Base-by-base conservation (phyloP, 2,797 vertebrate species). In the Emys orbicularis region DNA sequence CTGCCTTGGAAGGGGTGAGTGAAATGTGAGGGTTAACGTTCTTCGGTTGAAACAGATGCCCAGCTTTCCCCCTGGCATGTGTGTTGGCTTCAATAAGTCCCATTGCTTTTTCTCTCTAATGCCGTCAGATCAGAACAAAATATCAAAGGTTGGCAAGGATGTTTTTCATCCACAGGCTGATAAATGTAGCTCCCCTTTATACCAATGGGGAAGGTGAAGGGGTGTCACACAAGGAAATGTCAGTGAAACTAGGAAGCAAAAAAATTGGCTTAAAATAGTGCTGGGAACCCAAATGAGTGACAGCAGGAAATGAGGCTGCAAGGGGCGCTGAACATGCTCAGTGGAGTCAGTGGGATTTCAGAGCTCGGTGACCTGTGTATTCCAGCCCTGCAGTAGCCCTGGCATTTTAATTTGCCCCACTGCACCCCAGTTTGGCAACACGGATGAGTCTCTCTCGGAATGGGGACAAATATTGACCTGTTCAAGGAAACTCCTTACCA, bases 1-100 rank as follows among this genome's bases (percentile, higher is more conserved):
- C 96, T 47, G 91, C 89, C 1, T 79, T 98, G 54, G 98, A 98
- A 95, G 92, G 95, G 94, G 98, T 99, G 89, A 97, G 97, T 81
- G 31, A 86, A 86, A 77, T 3, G 8, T 19, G 23, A 52, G 31
- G 12, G 29, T 80, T 59, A 8, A 6, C 15, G 12, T 50, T 74
- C 79, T 72, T 25, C 16, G n/a, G 7, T 56, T 50, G 44, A 50
- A 23, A 19, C n/a, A 13, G 74, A 74, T 16, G 21, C 15, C 27
- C 34, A 61, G 0, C 52, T 59, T 53, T 65, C 11, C 76, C 65
- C 34, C 12, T 56, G 10, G 47, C 25, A 50, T 6, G 31, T 41
- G 44, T 15, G 13, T 31, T 29, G 25, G 19, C 19, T 25, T 81
- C 79, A 12, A 21, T n/a, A 54, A 37, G 19, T 4, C 79, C 50